Evolutionary conservation across 2,113 vertebrate genomes (phyloP), one percentile per base, ranked within the genome.

Genomic region (Thryonomys swinderianus): DNA sequence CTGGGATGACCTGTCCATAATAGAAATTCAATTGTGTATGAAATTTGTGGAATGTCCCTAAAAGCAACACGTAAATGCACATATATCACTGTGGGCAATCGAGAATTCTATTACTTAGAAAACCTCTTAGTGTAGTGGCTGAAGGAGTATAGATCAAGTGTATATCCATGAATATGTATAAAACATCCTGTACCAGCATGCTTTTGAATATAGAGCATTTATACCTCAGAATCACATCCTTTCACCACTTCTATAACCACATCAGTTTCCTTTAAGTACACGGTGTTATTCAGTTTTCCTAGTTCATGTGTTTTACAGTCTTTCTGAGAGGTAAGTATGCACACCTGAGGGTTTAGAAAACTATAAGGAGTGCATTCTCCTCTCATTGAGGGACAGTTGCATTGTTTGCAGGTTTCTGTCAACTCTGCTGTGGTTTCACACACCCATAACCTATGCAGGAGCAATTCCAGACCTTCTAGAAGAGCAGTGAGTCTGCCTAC

Each of bases 1-100:
- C 76, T 89, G 20, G 51, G 88, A 92, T 48, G 40, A 86, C 23
- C 71, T 34, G 27, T 53, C 13, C 12, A 7, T 74, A 30, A 7
- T 92, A 91, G 85, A 94, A 74, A 74, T 59, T 92, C 51, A 92
- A 13, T 27, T 92, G 14, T 88, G 25, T 12, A 34, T 89, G 14
- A 86, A 91, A 86, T 78, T 66, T 88, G 7, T 80, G 16, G 13
- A 89, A 30, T 7, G 7, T n/a, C 18, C n/a, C 85, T 76, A 40
- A 80, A 42, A 42, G 21, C 12, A 83, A 40, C 40, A 6, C 18
- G 73, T 7, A 51, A 30, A 55, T 73, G 53, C 62, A 67, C 1
- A 87, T 55, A 42, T 91, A 85, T 57, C 7, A 79, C 48, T 20
- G 48, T 21, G n/a, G 95, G 79, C 80, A 92, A 97, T 67, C 5